Conservation (phyloP, 2,797 vertebrate genomes). For the Sternotherus odoratus region DNA sequence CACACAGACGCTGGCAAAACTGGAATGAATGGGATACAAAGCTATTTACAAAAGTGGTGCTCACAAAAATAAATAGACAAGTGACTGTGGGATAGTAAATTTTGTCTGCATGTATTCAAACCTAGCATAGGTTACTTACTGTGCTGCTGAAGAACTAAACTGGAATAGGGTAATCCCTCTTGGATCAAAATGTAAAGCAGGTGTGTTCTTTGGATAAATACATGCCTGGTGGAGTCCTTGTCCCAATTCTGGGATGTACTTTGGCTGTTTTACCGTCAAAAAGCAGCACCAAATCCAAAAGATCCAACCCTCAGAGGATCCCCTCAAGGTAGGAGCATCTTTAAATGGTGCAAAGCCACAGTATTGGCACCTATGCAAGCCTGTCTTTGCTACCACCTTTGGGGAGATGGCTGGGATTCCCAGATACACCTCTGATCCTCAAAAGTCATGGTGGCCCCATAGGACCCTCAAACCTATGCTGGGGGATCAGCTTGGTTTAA, state of each 20-base stretch:
- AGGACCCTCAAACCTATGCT: not conserved
- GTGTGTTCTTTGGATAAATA: not conserved
- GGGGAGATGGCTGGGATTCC: not conserved
- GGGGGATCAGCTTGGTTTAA: not conserved
- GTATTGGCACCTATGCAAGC: not conserved
- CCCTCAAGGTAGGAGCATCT: not conserved
- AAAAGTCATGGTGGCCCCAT: not conserved
- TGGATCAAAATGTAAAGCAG: not conserved
- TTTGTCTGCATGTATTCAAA: not conserved
- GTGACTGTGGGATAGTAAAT: not conserved
- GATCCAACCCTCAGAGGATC: accelerated
- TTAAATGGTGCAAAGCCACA: not conserved
- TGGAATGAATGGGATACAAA: not conserved
- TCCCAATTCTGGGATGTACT: not conserved
- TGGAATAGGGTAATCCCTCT: not conserved
- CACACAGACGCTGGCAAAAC: not conserved
- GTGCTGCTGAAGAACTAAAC: not conserved
- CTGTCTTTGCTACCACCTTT: accelerated
- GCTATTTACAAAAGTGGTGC: not conserved
- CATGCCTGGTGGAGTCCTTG: not conserved
- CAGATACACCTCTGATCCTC: not conserved
- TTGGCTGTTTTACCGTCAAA: not conserved
- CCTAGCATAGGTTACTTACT: not conserved
- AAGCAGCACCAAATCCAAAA: not conserved
- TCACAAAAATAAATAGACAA: not conserved